Evolutionary conservation across 1,140 invertebrate genomes (phyloP), one percentile per base, ranked within the genome.

Genomic region (Neotoxoptera formosana): DNA sequence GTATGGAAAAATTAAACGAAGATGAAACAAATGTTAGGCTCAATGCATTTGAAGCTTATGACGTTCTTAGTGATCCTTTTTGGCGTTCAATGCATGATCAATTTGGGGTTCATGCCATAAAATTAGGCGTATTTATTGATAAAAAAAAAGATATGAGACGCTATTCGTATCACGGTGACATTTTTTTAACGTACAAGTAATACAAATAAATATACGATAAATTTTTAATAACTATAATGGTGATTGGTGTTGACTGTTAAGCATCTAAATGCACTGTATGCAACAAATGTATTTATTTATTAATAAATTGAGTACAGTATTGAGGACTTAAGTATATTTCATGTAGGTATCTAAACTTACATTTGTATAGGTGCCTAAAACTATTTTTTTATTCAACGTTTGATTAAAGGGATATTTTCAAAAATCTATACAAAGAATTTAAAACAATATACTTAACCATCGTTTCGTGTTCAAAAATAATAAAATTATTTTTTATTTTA

Each of bases 101-200:
- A 94, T 99, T 97, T 95, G 98, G 98, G 0, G 98, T 98, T 95
- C 97, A 97, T 94, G 98, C 98, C 2, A 95, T 99, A 53, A 98
- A 98, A 95, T 30, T 36, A 20, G 91, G 91, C 11, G 48, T 93
- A 23, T 41, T 45, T 30, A 9, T 41, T n/a, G 48, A 93, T 9
- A 56, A 53, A 25, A 48, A 83, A 30, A 41, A 86, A 23, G 14
- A 41, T 20, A n/a, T 93, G 96, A 96, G 93, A 97, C 96, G 97
- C 0, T 99, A 98, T 95, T 95, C 96, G 41, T 98, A 97, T 95
- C 97, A 98, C 95, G 98, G 97, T 0, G 97, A 99, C 95, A 97
- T 98, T 0, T 95, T 97, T 94, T 96, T 96, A 94, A 99, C 98
- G 7, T 99, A 96, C 94, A 96, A 95, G 96, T 96, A 95, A 91